Evolutionary conservation across 2,113 vertebrate genomes (phyloP), one percentile per base, ranked within the genome.

Genomic region (Leiothrix lutea): DNA sequence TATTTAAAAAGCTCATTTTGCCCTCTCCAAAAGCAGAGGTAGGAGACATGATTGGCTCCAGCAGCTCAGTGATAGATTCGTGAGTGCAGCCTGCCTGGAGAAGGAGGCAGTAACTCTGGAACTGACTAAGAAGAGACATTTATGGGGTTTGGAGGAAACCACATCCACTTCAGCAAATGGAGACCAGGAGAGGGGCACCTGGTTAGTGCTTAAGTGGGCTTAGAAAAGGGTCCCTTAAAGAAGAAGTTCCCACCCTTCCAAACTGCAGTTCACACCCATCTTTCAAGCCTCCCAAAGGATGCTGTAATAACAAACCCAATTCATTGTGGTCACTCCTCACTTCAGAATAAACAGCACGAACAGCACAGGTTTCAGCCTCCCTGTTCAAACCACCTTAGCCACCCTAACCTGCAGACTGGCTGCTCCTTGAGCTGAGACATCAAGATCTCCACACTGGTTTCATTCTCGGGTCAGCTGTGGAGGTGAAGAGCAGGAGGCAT

Each of bases 121-220:
- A 78, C 9, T 83, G 77, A 87, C 81, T 67, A 64, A 66, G 44
- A 78, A 79, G 24, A 78, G 35, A 74, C 25, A 79, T 84, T 88
- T 71, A 74, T 40, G 35, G 40, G 17, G 4, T 86, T 70, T 80
- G 60, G 48, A 71, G 60, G 61, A 92, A 92, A 71, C 64, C 75
- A 44, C 72, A 92, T 51, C 33, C 33, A 48, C 14, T 94, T 77
- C 35, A 89, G 26, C 14, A 86, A 60, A 44, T 24, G 23, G 2
- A 58, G 60, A 73, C 75, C 62, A 73, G 28, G 10, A 88, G 20
- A 92, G 33, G 18, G 25, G n/a, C 14, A 65, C 57, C 17, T 56
- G 25, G 45, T 21, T 35, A 20, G 8, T 47, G 5, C 69, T 92
- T 61, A 51, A 57, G 29, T 25, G 26, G 16, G 15, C 7, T 83